Base-by-base conservation (phyloP, 2,888 invertebrate genomes). In the Biston betularia region DNA sequence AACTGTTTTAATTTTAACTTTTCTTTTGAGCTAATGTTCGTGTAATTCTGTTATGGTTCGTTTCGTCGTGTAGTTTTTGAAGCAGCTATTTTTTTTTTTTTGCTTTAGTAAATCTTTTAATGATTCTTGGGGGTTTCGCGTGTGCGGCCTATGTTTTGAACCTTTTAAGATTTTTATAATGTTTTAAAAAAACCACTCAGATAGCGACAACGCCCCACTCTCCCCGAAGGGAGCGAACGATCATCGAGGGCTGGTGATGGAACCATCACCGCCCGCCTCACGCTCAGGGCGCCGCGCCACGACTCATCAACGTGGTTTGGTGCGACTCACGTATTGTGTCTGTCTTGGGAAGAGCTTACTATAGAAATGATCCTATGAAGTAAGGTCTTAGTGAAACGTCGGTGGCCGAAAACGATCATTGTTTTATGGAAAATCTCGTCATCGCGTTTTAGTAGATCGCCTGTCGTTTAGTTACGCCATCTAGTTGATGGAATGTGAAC, bases 361-460 rank as follows among this genome's bases (percentile, higher is more conserved):
- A 75, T 76, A 77, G 76, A 75, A 77, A 77, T 77, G 76, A 75
- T 75, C 76, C 76, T 77, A 77, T 77, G 77, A 76, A 76, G 77
- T 76, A 77, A 77, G 75, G 77, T 75, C 78, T 78, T 78, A 59
- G 0, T 48, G 61, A 9, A 38, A 0, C 0, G 0, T 40, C 42
- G 15, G 24, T 34, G 14, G 35, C 35, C 1, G 0, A 12, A 40
- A 15, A 35, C 8, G 15, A 0, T 34, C 44, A 15, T 9, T 49
- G 34, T 9, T 50, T 24, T 4, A 0, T 12, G 42, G 42, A 50
- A 6, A 63, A 63, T 63, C 55, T 67, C 42, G 72, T 62, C 65
- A 72, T 44, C 72, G 74, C 68, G 70, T 66, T 72, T 40, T 49
- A 71, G 63, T 15, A 9, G 15, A n/a, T 12, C 12, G 12, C 15